Evolutionary conservation across 2,888 invertebrate species (phyloP).

Genomic region (Pristionchus entomophagus): DNA sequence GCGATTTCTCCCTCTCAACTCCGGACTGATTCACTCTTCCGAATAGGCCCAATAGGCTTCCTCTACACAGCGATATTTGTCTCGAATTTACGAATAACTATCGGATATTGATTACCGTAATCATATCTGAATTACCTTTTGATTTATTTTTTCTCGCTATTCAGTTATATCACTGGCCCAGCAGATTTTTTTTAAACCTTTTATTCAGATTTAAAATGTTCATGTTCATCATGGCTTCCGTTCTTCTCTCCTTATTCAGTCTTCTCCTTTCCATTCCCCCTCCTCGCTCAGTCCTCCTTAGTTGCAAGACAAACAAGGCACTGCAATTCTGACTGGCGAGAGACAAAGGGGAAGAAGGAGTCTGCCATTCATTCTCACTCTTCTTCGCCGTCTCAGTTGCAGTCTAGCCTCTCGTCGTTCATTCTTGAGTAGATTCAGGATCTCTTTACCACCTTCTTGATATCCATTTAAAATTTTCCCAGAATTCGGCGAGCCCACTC

Average conservation of each 20-base stretch:
- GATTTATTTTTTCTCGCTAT: too few species aligned
- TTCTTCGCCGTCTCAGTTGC: neutral
- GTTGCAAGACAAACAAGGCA: constrained; percentile 4
- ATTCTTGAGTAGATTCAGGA: neutral
- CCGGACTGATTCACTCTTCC: neutral
- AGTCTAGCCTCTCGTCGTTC: neutral
- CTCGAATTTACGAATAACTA: neutral
- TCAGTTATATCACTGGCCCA: too few species aligned
- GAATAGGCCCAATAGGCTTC: neutral
- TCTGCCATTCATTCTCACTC: neutral
- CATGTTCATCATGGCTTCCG: too few species aligned
- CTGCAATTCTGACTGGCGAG: neutral
- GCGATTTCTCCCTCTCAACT: neutral
- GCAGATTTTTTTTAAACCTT: too few species aligned
- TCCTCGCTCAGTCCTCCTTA: neutral
- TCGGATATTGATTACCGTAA: neutral
- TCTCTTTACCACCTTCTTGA: neutral
- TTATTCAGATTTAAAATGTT: too few species aligned
- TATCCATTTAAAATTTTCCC: neutral
- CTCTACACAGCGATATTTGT: neutral
- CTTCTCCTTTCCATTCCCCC: neutral
- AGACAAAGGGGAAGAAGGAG: neutral
- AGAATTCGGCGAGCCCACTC: too few species aligned
- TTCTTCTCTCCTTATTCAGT: neutral
- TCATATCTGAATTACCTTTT: too few species aligned